A percentile compares a stretch with the other conserved stretches of the same genome.
phyloP scores from a whole-genome alignment of 1,140 invertebrate species.

The Ptiloglossa arizonensis region DNA sequence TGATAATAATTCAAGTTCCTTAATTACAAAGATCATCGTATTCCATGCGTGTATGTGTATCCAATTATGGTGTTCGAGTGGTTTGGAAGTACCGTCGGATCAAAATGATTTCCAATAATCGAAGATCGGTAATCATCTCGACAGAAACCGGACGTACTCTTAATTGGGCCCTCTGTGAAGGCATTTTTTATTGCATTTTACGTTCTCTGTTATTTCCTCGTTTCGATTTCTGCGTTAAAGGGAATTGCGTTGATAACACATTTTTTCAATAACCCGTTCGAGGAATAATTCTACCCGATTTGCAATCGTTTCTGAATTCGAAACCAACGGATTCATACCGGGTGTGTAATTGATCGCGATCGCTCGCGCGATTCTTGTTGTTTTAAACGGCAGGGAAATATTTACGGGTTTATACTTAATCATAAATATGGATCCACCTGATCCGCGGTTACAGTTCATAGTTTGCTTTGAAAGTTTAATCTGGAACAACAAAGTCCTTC shows the following conservation, averaged over 20 bases:
- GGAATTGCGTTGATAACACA: background rate
- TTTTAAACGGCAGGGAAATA: no score
- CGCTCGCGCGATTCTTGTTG: no score
- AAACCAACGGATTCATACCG: background rate
- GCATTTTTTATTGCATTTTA: conserved; percentile 16
- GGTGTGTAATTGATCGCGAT: no score
- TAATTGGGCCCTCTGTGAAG: background rate
- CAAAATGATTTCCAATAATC: background rate
- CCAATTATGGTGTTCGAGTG: background rate
- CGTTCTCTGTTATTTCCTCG: background rate
- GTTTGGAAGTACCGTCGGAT: background rate
- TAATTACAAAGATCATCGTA: conserved; percentile 5
- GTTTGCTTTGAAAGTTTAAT: no score
- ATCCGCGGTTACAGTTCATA: no score
- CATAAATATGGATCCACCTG: no score
- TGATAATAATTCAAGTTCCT: background rate
- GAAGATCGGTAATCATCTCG: background rate
- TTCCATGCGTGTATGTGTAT: no score
- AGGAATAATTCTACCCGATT: background rate
- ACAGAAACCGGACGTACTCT: background rate
- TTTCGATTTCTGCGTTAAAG: background rate
- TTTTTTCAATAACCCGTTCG: background rate
- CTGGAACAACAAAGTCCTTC: no score
- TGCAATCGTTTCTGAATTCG: background rate
- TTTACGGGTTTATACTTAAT: no score